These are phyloP conservation scores for Parnassius mnemosyne DNA, from an alignment of 2,888 invertebrate genomes.

Conservation along the genomic window DNA sequence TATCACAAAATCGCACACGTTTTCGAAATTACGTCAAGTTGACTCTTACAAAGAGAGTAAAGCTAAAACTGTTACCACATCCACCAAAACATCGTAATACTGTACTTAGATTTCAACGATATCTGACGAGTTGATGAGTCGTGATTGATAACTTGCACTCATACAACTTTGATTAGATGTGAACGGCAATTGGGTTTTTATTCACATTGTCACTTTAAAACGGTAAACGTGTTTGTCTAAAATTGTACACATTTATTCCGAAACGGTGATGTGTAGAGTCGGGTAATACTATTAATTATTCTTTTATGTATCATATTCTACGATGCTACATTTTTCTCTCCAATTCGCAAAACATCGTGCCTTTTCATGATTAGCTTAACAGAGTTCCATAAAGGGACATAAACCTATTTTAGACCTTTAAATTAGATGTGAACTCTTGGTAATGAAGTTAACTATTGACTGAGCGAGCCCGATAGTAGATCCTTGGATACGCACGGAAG, in stretches of 20 bases:
- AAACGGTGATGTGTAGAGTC: neutral
- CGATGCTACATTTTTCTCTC: too few relatives aligned
- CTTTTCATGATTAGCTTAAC: neutral
- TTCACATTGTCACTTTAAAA: constrained; percentile 1
- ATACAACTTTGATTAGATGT: constrained; percentile 1
- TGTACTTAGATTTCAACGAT: constrained; percentile 15
- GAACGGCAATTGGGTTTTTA: constrained; percentile 6
- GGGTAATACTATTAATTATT: too few relatives aligned
- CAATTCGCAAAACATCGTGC: too few relatives aligned
- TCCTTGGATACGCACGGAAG: too few relatives aligned
- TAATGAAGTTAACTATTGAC: too few relatives aligned
- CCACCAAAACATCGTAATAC: constrained; percentile 5
- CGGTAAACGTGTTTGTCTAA: neutral
- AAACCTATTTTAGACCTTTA: neutral
- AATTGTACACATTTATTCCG: neutral
- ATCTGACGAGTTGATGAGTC: constrained; percentile 2
- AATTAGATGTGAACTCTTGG: too few relatives aligned
- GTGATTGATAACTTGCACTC: constrained; percentile 9
- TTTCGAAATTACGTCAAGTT: too few relatives aligned
- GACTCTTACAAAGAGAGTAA: too few relatives aligned
- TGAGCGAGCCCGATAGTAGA: too few relatives aligned
- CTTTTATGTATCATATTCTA: too few relatives aligned
- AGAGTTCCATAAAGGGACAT: neutral
- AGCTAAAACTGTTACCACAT: constrained; percentile 6
- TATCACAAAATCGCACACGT: too few relatives aligned